phyloP scores from a whole-genome alignment of 2,113 vertebrate genomes.

The Brachionichthys hirsutus region DNA sequence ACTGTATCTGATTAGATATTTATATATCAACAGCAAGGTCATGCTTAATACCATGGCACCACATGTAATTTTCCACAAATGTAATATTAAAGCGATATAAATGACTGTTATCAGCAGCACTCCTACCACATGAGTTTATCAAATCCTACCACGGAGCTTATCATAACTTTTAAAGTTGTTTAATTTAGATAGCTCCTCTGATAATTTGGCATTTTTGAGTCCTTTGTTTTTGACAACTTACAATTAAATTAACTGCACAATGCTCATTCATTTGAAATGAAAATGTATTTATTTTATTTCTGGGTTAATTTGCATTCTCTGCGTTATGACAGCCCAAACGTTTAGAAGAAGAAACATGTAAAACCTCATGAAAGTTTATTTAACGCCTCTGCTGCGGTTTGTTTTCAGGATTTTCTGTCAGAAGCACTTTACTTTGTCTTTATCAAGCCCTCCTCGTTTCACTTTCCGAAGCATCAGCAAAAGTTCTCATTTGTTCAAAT shows the following conservation, averaged over 20 bases:
- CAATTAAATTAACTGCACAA: too few species aligned
- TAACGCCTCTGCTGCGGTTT: too few species aligned
- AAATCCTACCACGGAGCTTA: slow-evolving; percentile 5
- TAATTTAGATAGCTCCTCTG: not conserved
- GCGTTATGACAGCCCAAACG: too few species aligned
- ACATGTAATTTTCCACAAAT: slow-evolving; percentile 1
- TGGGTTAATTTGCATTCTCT: too few species aligned
- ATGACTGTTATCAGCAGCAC: slow-evolving; percentile 24
- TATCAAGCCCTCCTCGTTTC: too few species aligned
- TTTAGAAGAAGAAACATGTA: too few species aligned
- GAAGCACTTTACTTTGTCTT: too few species aligned
- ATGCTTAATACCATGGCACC: slow-evolving; percentile 1
- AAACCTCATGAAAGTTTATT: too few species aligned
- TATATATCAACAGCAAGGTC: slow-evolving; percentile 34
- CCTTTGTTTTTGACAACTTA: not conserved
- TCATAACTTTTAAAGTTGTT: slow-evolving; percentile 27
- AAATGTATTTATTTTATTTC: too few species aligned
- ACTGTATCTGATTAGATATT: slow-evolving; percentile 4
- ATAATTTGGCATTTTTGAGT: not conserved
- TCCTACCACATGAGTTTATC: slow-evolving; percentile 9
- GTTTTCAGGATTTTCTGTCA: too few species aligned
- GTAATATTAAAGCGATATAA: not conserved
- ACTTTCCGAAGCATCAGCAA: not conserved
- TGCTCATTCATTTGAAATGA: too few species aligned
- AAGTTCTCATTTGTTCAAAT: slow-evolving; percentile 22